phyloP scores from a whole-genome alignment of 2,797 vertebrate genomes.

The Morus bassanus region DNA sequence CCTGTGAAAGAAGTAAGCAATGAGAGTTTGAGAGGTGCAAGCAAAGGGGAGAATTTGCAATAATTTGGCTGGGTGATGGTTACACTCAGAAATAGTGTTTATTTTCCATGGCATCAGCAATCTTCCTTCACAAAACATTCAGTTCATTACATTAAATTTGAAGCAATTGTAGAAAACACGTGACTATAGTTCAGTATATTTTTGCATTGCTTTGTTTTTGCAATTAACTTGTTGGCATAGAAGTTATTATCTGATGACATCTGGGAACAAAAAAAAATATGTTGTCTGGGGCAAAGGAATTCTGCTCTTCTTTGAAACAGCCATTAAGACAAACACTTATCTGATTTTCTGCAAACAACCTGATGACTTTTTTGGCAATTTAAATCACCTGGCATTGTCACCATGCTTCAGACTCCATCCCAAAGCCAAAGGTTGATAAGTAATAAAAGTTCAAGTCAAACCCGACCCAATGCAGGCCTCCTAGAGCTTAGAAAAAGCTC shows the following conservation, averaged over 20 bases:
- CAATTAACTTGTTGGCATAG: constrained; percentile 76
- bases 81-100: neutral
- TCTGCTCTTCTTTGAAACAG: constrained; percentile 37
- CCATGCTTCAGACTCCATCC: constrained; percentile 22
- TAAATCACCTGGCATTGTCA: constrained; percentile 22
- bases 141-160: constrained; percentile 57
- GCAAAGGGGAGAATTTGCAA: neutral
- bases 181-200: constrained; percentile 28
- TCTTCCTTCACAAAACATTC: neutral
- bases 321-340: constrained; percentile 63
- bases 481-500: constrained; percentile 42
- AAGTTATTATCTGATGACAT: constrained; percentile 65
- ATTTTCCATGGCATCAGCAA: constrained; percentile 2
- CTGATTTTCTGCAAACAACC: constrained; percentile 42
- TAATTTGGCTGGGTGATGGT: neutral
- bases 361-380: constrained; percentile 56
- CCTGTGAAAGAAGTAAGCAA: neutral
- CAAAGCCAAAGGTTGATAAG: neutral
- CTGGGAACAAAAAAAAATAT: constrained; percentile 51
- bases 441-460: constrained; percentile 58
- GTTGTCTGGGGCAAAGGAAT: constrained; percentile 54
- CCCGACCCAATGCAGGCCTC: constrained; percentile 43
- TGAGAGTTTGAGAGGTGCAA: neutral
- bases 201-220: constrained; percentile 69
- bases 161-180: constrained; percentile 41